These are phyloP conservation scores for Steatornis caripensis DNA, from an alignment of 2,113 vertebrate genomes.

Conservation along the genomic window DNA sequence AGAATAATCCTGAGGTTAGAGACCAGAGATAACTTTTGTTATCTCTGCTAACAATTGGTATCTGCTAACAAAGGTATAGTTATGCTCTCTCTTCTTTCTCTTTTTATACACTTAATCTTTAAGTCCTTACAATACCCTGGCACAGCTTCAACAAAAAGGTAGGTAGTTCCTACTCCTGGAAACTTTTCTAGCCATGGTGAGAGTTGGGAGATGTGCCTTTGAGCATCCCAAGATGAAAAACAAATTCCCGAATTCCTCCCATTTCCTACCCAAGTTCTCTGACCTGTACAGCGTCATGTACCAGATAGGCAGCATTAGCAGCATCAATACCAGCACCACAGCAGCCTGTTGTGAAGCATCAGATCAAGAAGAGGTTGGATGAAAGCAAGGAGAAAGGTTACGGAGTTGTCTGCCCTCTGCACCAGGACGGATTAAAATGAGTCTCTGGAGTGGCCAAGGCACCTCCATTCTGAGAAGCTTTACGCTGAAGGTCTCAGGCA, in stretches of 20 bases:
- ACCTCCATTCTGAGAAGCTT: neutral
- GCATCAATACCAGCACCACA: neutral
- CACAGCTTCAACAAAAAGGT: neutral
- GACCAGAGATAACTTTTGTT: neutral
- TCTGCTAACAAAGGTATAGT: neutral
- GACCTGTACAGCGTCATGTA: neutral
- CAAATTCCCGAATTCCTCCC: neutral
- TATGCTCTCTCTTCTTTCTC: neutral
- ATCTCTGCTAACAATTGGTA: too few species aligned
- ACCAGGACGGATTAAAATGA: neutral
- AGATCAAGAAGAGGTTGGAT: neutral
- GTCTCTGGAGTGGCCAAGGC: neutral
- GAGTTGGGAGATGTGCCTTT: neutral
- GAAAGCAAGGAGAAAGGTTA: neutral
- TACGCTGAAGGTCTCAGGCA: neutral
- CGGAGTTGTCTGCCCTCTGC: neutral
- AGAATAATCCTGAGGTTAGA: neutral
- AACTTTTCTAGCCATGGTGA: neutral
- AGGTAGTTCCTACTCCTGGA: neutral
- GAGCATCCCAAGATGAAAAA: neutral
- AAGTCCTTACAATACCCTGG: neutral
- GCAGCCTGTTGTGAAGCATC: neutral
- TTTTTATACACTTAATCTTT: neutral
- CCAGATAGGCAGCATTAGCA: neutral
- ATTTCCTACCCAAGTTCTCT: neutral